These are phyloP conservation scores for Scolanthus callimorphus DNA, from an alignment of 92 coral and sea anemone genomes.

Conservation along the genomic window DNA sequence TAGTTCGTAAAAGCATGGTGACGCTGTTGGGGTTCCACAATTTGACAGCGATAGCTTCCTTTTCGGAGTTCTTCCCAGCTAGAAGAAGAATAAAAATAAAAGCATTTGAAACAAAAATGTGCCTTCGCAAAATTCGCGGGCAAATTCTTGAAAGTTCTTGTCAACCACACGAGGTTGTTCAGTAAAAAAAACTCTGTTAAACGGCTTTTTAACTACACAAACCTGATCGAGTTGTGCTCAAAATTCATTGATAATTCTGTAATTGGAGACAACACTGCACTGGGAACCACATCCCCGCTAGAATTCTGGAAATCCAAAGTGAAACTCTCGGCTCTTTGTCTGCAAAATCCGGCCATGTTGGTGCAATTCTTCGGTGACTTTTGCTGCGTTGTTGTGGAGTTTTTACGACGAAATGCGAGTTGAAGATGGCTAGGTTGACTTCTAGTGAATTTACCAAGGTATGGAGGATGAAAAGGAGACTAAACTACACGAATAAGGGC, in stretches of 20 bases:
- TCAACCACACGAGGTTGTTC: too few relatives aligned
- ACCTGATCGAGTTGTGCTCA: slow-evolving; percentile 82
- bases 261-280: slow-evolving; percentile 91
- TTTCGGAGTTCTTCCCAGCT: slow-evolving; percentile 90
- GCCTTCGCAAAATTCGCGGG: too few relatives aligned
- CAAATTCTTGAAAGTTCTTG: too few relatives aligned
- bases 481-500: slow-evolving; percentile 14
- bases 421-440: too few relatives aligned
- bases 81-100: slow-evolving; percentile 7
- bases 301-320: slow-evolving; percentile 64
- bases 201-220: too few relatives aligned
- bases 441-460: too few relatives aligned
- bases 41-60: slow-evolving; percentile 83
- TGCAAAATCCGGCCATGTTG: slow-evolving; percentile 77
- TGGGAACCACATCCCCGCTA: slow-evolving; percentile 54
- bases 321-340: slow-evolving; percentile 84
- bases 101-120: too few relatives aligned
- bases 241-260: slow-evolving; percentile 88
- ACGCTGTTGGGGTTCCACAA: slow-evolving; percentile 62
- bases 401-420: too few relatives aligned
- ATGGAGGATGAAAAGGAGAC: too few relatives aligned
- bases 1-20: slow-evolving; percentile 59
- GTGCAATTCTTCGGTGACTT: slow-evolving; percentile 24
- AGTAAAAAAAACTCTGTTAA: too few relatives aligned
- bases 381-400: too few relatives aligned